Percentiles rank a stretch among this genome's conserved stretches.
Evolutionary conservation across 2,113 vertebrate species (phyloP).

Genomic region (Ictalurus furcatus): DNA sequence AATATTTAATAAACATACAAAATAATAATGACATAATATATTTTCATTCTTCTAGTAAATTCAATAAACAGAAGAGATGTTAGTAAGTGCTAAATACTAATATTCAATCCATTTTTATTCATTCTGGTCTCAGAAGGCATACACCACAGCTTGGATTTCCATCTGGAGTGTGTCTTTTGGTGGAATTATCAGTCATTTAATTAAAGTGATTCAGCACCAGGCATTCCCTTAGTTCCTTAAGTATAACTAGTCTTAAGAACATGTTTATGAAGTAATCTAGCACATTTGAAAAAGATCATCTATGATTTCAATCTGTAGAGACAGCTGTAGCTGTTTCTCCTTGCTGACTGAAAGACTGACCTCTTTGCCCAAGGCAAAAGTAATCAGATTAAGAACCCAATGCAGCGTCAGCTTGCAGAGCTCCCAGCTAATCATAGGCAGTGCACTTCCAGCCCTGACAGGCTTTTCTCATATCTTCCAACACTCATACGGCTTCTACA

Average conservation of each 20-base stretch:
- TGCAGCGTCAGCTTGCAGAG: conserved; percentile 13
- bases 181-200: neutral
- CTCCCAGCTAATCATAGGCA: conserved; percentile 12
- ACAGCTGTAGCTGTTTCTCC: neutral
- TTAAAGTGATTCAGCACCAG: neutral
- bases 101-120: neutral
- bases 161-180: neutral
- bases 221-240: neutral
- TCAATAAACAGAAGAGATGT: neutral
- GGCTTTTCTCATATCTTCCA: conserved; percentile 20
- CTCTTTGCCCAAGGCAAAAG: conserved; percentile 17
- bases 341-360: conserved; percentile 17
- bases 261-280: neutral
- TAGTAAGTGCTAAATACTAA: neutral
- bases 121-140: neutral
- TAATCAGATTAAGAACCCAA: conserved; percentile 31
- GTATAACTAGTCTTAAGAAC: neutral
- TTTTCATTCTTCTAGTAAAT: neutral
- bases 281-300: neutral
- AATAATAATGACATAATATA: neutral
- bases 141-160: neutral
- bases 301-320: neutral
- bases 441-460: neutral
- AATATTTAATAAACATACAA: neutral
- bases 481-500: neutral